Base-by-base conservation (phyloP, 2,113 vertebrate genomes). In the Bambusicola thoracicus region DNA sequence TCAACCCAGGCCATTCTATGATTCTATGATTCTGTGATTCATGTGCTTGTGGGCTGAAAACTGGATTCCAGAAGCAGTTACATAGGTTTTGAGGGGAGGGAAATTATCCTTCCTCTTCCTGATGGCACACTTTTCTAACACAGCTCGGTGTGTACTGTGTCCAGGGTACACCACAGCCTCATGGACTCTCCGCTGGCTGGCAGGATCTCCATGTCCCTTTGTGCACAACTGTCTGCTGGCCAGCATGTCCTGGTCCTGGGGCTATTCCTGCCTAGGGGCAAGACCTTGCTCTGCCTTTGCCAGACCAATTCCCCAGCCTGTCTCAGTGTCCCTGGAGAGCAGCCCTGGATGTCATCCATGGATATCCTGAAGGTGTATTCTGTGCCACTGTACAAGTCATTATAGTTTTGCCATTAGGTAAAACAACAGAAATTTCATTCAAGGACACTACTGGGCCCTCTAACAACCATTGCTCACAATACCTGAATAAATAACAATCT, bases 81-180 rank as follows among this genome's bases (percentile, higher is more conserved):
- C 51, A 49, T 0, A 3, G 68, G 15, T 38, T 24, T 9, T 75
- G 58, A 86, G 69, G 63, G 36, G 8, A 20, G 34, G 68, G n/a
- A 88, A 75, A 67, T 53, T 8, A 55, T 17, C 19, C 36, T 21
- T 80, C 12, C 48, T 7, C 0, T 19, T 27, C 40, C 40, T 48
- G n/a, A 44, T 53, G 44, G 29, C 40, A 15, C 0, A 0, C 16
- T 87, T 22, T 30, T 25, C 24, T 75, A 46, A 14, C 5, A 13
- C 34, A 87, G 53, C 43, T 59, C 34, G n/a, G 25, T 1, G 19
- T 49, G 8, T 11, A 13, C 3, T 27, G 14, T 19, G 63, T 29
- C 40, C 55, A 87, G 44, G 75, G 10, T 40, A 61, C 15, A 8
- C 25, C 72, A 21, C 13, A 70, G 66, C 40, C 41, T 58, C 46